phyloP scores from a whole-genome alignment of 2,797 vertebrate species.

The Sebastes matsubarae region DNA sequence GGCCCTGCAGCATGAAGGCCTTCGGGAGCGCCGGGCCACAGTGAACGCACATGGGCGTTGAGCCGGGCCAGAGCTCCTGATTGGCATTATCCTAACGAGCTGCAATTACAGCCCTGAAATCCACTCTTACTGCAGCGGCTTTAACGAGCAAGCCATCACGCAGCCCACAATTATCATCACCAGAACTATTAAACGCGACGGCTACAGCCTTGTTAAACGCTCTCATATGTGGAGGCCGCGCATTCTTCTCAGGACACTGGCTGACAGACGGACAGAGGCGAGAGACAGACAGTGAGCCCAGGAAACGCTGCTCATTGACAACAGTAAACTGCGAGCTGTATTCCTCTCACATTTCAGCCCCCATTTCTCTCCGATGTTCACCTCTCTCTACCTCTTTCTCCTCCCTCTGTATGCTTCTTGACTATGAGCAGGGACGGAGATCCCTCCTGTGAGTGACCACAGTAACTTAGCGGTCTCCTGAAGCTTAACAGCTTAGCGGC shows the following conservation, averaged over 20 bases:
- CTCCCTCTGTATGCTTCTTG: conserved; percentile 5
- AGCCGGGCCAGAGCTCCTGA: conserved; percentile 68
- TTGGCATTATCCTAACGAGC: conserved; percentile 81
- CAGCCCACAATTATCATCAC: conserved; percentile 81
- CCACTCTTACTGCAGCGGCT: conserved; percentile 70
- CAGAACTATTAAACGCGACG: conserved; percentile 77
- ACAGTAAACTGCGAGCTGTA: neutral
- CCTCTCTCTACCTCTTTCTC: neutral
- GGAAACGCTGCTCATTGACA: neutral
- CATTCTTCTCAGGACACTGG: conserved; percentile 68
- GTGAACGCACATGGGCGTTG: conserved; percentile 32
- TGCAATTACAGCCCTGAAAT: conserved; percentile 81
- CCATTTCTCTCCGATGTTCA: neutral
- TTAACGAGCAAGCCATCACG: conserved; percentile 80
- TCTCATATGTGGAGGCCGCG: conserved; percentile 72
- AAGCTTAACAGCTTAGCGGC: conserved; percentile 54
- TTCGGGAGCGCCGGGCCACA: conserved; percentile 34
- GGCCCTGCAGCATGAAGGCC: conserved; percentile 29
- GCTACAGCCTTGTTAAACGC: conserved; percentile 75
- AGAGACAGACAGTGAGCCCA: neutral
- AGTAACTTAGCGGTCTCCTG: conserved; percentile 52
- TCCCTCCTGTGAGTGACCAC: conserved; percentile 46
- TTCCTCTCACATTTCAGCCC: neutral
- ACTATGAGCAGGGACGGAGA: conserved; percentile 9
- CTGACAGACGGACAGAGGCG: conserved; percentile 44